A percentile compares a stretch with the other conserved stretches of the same genome.
Evolutionary conservation across 2,888 invertebrate species (phyloP).

Genomic region (Eubasilissa splendida): DNA sequence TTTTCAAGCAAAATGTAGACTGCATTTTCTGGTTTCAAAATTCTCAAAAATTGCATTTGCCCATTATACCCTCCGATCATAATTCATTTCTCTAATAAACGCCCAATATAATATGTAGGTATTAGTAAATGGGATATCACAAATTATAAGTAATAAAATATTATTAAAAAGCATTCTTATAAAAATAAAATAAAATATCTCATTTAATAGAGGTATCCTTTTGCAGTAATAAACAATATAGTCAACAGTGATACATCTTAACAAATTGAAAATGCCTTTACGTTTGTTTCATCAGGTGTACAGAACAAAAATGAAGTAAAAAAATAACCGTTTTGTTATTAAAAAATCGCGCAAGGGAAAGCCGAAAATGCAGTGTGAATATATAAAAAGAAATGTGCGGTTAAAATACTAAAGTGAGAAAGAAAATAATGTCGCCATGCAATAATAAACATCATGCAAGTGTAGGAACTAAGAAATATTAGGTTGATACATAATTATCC

Average conservation of each 20-base stretch:
- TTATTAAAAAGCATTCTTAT: constrained; percentile 18
- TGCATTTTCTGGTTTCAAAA: constrained; percentile 40
- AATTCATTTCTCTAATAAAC: neutral
- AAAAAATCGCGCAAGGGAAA: neutral
- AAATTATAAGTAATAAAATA: constrained; percentile 5
- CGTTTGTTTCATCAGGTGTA: constrained; percentile 53
- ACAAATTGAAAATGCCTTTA: constrained; percentile 56
- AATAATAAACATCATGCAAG: no score
- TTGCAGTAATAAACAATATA: neutral
- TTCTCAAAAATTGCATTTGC: no score
- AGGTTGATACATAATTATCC: no score
- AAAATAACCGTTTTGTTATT: constrained; percentile 1
- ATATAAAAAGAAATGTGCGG: neutral
- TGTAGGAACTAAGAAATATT: no score
- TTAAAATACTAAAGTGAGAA: neutral
- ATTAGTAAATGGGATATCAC: neutral
- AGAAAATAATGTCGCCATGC: neutral
- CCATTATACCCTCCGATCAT: neutral
- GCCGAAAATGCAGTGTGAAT: constrained; percentile 45
- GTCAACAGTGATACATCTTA: constrained; percentile 24
- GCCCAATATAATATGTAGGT: constrained; percentile 6
- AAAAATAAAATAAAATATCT: neutral
- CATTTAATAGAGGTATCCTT: neutral
- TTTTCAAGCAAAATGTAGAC: neutral
- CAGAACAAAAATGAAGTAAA: constrained; percentile 6